Conservation (phyloP, 1,140 invertebrate genomes). For the Helicoverpa zea region DNA sequence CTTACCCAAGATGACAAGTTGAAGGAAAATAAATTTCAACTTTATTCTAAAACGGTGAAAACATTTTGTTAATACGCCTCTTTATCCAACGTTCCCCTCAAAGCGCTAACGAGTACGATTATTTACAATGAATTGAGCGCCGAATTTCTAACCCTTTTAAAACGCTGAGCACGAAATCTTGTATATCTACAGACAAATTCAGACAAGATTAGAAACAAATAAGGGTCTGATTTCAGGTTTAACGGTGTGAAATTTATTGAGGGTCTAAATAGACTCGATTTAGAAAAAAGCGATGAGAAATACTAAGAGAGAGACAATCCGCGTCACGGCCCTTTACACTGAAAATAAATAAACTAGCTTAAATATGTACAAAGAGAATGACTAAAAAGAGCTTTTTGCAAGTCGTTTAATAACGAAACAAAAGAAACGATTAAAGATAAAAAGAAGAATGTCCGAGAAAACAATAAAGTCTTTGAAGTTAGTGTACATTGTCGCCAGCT, state of each 20-base stretch:
- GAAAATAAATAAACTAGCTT: background rate
- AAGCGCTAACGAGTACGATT: too few relatives aligned
- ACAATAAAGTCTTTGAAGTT: background rate
- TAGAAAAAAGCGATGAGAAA: background rate
- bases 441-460: background rate
- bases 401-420: background rate
- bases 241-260: slow-evolving; percentile 15
- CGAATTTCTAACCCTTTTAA: too few relatives aligned
- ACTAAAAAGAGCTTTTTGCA: background rate
- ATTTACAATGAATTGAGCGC: too few relatives aligned
- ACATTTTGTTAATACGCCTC: background rate
- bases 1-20: background rate
- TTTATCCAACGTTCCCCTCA: too few relatives aligned
- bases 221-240: background rate
- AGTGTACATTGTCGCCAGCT: slow-evolving; percentile 10
- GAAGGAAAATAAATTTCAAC: background rate
- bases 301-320: slow-evolving; percentile 4
- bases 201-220: slow-evolving; percentile 4
- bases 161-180: background rate
- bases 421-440: slow-evolving; percentile 2
- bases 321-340: background rate
- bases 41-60: background rate
- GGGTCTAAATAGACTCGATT: background rate
- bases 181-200: background rate
- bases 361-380: slow-evolving; percentile 25